A percentile compares a stretch with the other conserved stretches of the same genome.
phyloP scores from a whole-genome alignment of 1,140 invertebrate genomes.

The Megathymus violae region DNA sequence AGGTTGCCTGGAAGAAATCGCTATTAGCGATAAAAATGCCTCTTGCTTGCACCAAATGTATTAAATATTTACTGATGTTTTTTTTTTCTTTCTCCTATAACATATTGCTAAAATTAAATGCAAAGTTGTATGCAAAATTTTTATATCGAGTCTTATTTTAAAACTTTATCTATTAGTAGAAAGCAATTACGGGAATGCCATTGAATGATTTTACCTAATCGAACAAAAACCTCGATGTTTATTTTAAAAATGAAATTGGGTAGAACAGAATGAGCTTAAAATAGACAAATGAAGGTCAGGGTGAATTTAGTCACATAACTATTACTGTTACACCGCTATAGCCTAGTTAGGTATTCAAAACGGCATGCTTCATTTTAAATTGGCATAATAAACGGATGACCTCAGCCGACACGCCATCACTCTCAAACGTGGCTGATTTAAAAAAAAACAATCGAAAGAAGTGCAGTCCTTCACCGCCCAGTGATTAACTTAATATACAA shows the following conservation, averaged over 20 bases:
- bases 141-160: too few relatives aligned
- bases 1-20: too few relatives aligned
- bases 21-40: too few relatives aligned
- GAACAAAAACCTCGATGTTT: neutral
- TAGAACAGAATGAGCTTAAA: neutral
- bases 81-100: too few relatives aligned
- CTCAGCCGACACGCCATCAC: conserved; percentile 29
- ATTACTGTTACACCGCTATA: too few relatives aligned
- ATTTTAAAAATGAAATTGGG: neutral
- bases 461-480: conserved; percentile 26
- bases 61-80: too few relatives aligned
- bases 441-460: conserved; percentile 17
- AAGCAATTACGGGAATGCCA: neutral
- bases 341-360: too few relatives aligned
- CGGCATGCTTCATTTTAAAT: neutral
- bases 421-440: neutral
- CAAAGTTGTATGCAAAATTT: too few relatives aligned
- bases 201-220: neutral
- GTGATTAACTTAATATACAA: conserved; percentile 3
- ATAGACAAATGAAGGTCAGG: neutral
- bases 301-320: neutral
- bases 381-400: conserved; percentile 24
- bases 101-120: too few relatives aligned
- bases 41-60: too few relatives aligned
- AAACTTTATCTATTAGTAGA: neutral